Evolutionary conservation across 64 coral and sea anemone species (phyloP), one percentile per base, ranked within the genome.

Genomic region (Actinia tenebrosa): DNA sequence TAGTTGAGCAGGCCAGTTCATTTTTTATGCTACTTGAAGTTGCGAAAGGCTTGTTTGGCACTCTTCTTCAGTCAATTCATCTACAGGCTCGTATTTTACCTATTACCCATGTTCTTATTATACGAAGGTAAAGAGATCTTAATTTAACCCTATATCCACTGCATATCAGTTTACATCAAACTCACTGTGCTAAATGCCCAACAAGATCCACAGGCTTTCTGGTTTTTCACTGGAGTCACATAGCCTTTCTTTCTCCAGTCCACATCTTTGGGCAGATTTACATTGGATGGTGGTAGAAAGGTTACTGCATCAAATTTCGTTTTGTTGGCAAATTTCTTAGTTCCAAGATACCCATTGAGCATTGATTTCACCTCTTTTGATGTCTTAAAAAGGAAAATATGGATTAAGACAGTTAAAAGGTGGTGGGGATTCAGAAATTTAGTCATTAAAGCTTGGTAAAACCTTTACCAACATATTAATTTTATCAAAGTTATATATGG

Each of bases 171-270:
- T 66, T 66, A 66, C 19, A 23, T 66, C 63, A 22, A 7, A 64
- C 61, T 93, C 80, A 96, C 94, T 10, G 97, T 84, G 55, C 97
- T 99, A 53, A 99, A 99, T 55, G 97, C 90, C 97, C 97, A 99
- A 77, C 97, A 99, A 22, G 97, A 99, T 44, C 97, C 97, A 87
- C 97, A 99, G 53, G 92, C 91, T 47, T 44, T 77, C 92, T 99
- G 93, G 72, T 99, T 99, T 85, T 99, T 99, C 16, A 99, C 91
- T 56, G 87, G 85, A 11, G 97, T 99, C 2, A 99, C 97, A 56
- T 95, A 99, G 8, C 97, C 97, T 62, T 95, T 80, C 1, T 44
- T 89, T 86, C 97, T 88, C 97, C 97, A 99, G 60, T 99, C 97
- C 47, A 99, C 91, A 19, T 61, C 4, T 8, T 86, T 64, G 62